A percentile compares a stretch with the other conserved stretches of the same genome.
Evolutionary conservation across 2,888 invertebrate genomes (phyloP).

Genomic region (Cinara cedri): DNA sequence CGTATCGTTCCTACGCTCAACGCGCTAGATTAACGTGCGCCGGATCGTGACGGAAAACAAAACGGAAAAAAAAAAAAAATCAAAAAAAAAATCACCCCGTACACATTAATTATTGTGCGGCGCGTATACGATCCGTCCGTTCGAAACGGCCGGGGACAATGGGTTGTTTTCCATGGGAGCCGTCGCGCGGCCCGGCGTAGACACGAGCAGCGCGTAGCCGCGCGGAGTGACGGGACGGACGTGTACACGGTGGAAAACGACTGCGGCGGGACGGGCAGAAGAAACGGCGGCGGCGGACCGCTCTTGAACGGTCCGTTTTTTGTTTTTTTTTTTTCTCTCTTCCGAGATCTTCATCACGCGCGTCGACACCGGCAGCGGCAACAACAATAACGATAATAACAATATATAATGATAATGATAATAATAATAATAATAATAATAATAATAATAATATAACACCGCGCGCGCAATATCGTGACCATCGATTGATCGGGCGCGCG

Average conservation of each 20-base stretch:
- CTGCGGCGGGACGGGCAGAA: constrained; percentile 16
- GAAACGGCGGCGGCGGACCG: constrained; percentile 34
- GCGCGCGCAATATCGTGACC: constrained; percentile 53
- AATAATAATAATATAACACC: constrained; percentile 45
- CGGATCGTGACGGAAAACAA: no score
- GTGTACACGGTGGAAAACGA: background rate
- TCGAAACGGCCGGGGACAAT: constrained; percentile 34
- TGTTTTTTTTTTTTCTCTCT: no score
- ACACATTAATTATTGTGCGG: constrained; percentile 1
- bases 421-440: constrained; percentile 15
- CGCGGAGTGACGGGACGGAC: background rate
- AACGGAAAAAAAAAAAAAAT: no score
- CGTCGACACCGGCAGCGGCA: background rate
- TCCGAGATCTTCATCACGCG: constrained; percentile 56
- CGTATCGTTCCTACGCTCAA: no score
- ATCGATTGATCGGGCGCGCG: constrained; percentile 56
- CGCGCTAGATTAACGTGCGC: no score
- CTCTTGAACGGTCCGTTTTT: constrained; percentile 51
- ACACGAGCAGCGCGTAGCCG: background rate
- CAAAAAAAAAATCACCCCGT: no score
- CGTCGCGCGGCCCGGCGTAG: constrained; percentile 29
- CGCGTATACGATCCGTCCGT: constrained; percentile 6
- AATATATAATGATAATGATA: constrained; percentile 15
- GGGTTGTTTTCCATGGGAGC: constrained; percentile 46
- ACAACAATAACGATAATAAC: background rate